A percentile compares a stretch with the other conserved stretches of the same genome.
phyloP scores from a whole-genome alignment of 2,888 invertebrate species.

The Balanococcus diminutus region DNA sequence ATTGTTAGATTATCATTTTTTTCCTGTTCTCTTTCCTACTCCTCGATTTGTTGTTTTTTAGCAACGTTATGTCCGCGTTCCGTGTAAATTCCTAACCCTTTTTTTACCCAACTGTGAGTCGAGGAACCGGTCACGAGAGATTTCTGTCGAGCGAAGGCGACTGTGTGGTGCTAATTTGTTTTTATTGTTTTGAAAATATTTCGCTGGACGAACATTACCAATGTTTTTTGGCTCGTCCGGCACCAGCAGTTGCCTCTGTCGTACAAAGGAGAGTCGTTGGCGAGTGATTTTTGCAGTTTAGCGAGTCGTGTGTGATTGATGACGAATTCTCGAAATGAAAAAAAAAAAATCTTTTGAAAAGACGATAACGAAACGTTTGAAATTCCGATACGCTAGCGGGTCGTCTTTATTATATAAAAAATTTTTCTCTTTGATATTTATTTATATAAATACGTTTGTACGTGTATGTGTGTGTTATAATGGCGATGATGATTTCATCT shows the following conservation, averaged over 20 bases:
- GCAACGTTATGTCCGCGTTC: no score
- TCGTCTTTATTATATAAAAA: neutral
- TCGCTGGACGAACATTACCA: no score
- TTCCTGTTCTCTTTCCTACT: no score
- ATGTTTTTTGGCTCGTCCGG: neutral
- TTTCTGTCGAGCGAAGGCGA: no score
- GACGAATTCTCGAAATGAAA: neutral
- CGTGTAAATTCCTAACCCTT: no score
- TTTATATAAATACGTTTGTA: neutral
- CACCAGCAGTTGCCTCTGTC: neutral
- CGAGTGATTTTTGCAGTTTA: neutral
- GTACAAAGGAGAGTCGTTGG: neutral
- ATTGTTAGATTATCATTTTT: no score
- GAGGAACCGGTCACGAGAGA: no score
- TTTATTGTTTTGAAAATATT: no score
- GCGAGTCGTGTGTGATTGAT: neutral
- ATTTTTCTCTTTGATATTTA: neutral
- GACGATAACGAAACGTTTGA: neutral
- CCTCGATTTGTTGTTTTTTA: no score
- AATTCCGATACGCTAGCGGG: neutral
- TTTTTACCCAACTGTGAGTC: no score
- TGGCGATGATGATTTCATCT: neutral
- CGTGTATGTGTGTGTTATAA: neutral
- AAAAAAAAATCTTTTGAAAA: neutral
- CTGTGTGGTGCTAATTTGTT: no score